Evolutionary conservation across 2,797 vertebrate species (phyloP).

Genomic region (Ambastaia sidthimunki): DNA sequence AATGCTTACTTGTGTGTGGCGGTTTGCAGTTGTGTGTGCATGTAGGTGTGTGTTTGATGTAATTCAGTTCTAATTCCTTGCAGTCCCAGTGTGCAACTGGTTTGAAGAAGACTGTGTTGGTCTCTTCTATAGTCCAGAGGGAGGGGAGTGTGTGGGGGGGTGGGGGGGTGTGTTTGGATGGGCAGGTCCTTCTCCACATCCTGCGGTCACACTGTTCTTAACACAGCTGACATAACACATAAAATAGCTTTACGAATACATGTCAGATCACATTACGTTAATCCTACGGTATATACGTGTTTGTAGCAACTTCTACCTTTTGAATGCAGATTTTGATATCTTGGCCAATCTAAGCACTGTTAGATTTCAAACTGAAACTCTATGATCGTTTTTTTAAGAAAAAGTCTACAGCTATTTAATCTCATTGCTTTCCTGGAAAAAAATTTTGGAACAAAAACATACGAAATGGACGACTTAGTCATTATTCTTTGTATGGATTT

Average conservation of each 20-base stretch:
- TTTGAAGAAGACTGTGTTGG: too few species aligned
- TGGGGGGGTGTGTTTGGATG: constrained; percentile 17
- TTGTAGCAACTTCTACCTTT: not conserved
- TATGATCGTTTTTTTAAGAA: too few species aligned
- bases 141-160: too few species aligned
- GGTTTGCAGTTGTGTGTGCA: too few species aligned
- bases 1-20: too few species aligned
- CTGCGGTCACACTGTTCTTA: not conserved
- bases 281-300: not conserved
- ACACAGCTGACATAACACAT: not conserved
- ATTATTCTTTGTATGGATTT: too few species aligned
- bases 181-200: constrained; percentile 9
- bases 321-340: not conserved
- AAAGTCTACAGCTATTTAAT: not conserved
- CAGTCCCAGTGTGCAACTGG: too few species aligned
- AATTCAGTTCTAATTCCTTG: too few species aligned
- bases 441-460: not conserved
- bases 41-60: too few species aligned
- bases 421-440: not conserved
- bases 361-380: too few species aligned
- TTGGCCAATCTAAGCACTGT: not conserved
- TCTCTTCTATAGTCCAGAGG: too few species aligned
- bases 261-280: not conserved
- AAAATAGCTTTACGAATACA: not conserved
- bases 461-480: not conserved